Conservation (phyloP, 1,140 invertebrate genomes). For the Drosophila bocki region DNA sequence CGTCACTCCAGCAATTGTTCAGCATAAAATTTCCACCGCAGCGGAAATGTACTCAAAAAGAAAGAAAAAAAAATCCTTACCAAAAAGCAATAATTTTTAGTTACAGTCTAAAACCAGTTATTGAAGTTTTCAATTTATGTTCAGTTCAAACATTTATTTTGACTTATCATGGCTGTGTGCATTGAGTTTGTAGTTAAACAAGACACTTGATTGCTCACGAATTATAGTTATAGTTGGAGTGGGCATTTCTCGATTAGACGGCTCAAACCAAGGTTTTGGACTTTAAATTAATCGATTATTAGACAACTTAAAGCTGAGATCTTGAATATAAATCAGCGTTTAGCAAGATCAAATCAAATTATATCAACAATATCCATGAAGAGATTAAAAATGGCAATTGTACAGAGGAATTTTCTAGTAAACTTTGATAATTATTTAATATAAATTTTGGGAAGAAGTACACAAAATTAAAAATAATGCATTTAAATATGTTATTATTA, state of each 20-base stretch:
- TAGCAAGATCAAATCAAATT: slow-evolving; percentile 15
- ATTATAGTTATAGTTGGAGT: slow-evolving; percentile 37
- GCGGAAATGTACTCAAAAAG: slow-evolving; percentile 32
- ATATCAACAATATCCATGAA: background rate
- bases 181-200: slow-evolving; percentile 36
- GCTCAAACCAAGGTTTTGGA: slow-evolving; percentile 24
- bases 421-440: background rate
- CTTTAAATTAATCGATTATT: slow-evolving; percentile 32
- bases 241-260: slow-evolving; percentile 22
- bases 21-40: slow-evolving; percentile 28
- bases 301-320: slow-evolving; percentile 3
- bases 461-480: background rate
- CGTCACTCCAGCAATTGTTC: slow-evolving; percentile 1
- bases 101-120: slow-evolving; percentile 37
- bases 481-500: background rate
- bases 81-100: slow-evolving; percentile 12
- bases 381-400: background rate
- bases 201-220: slow-evolving; percentile 45
- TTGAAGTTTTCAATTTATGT: slow-evolving; percentile 26
- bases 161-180: slow-evolving; percentile 31
- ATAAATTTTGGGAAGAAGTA: background rate
- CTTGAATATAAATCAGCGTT: slow-evolving; percentile 13
- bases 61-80: slow-evolving; percentile 20
- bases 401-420: background rate
- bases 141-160: slow-evolving; percentile 18